Conservation (phyloP, 2,888 invertebrate species). For the Diarsia brunnea region DNA sequence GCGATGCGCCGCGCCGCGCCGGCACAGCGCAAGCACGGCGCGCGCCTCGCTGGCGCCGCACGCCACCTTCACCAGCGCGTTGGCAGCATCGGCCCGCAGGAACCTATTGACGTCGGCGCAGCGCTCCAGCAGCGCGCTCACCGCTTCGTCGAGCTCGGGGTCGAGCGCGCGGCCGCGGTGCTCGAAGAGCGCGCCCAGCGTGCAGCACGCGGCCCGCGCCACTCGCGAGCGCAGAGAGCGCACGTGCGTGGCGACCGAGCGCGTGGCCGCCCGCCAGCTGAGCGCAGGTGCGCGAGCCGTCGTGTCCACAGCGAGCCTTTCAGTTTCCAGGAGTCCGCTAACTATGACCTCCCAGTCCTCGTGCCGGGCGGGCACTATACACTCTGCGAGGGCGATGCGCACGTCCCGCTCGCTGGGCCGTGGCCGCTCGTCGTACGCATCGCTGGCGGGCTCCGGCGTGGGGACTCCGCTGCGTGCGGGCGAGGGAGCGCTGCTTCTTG, state of each 20-base stretch:
- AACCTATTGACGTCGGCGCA: conserved; percentile 98
- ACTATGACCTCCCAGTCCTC: conserved; percentile 96
- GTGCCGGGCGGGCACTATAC: conserved; percentile 91
- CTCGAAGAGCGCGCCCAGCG: conserved; percentile 95
- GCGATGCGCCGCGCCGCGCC: conserved; percentile 94
- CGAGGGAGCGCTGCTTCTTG: conserved; percentile 70
- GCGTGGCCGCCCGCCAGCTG: conserved; percentile 92
- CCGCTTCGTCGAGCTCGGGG: conserved; percentile 96
- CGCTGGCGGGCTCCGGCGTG: conserved; percentile 75
- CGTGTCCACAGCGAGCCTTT: conserved; percentile 93
- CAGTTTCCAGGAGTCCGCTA: conserved; percentile 93
- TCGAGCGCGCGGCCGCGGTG: conserved; percentile 91
- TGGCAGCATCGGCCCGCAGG: conserved; percentile 96
- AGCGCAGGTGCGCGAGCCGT: conserved; percentile 93
- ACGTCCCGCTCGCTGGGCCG: conserved; percentile 79
- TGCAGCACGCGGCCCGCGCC: conserved; percentile 96
- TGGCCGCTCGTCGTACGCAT: conserved; percentile 68
- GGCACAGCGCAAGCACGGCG: conserved; percentile 92
- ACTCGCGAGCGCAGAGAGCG: conserved; percentile 98
- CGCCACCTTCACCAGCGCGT: conserved; percentile 95
- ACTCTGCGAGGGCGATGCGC: conserved; percentile 83
- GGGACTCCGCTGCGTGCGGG: conserved; percentile 74
- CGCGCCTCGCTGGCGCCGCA: conserved; percentile 93
- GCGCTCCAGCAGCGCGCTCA: conserved; percentile 95
- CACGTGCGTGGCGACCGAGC: conserved; percentile 94